Base-by-base conservation (phyloP, 2,888 invertebrate genomes). In the Pemphredon lugubris region DNA sequence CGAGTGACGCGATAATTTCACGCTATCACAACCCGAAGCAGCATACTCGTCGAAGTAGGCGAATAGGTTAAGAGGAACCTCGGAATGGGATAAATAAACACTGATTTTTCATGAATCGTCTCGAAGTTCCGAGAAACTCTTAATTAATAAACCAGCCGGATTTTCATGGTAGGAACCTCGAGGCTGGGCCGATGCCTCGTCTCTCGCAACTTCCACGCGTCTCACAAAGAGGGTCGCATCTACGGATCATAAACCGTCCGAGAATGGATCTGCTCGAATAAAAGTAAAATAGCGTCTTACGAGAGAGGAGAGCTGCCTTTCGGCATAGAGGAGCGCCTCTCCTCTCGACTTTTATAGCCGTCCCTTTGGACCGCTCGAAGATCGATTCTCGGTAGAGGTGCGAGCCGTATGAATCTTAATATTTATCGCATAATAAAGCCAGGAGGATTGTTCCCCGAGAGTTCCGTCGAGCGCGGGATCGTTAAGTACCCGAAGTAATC, bases 371-470 rank as follows among this genome's bases (percentile, higher is more conserved):
- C 72, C 66, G 75, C 54, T 50, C 60, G 70, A 71, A 79, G 79
- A 79, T 77, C 74, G 79, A 81, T 81, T 82, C 82, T 73, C 68
- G 74, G 82, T 79, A 82, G 68, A 74, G 73, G 67, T 57, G 73
- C 78, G 71, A 79, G 68, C 57, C 79, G 68, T 78, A 81, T 79
- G 79, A 78, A 81, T 82, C 81, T 82, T 72, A 74, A 82, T 81
- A 76, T 82, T 81, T 82, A 82, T 81, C 76, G 72, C 69, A 76
- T 69, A 78, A 82, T 80, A 76, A 81, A 81, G 74, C 65, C 60
- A 37, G 45, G 21, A 20, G 40, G 16, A 42, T 18, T 16, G 60
- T 50, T 48, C 48, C 64, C 13, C 3, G 30, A n/a, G 1, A 40
- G 45, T 47, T 59, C 51, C 65, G 51, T 9, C 37, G 13, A n/a